Evolutionary conservation across 2,113 vertebrate genomes (phyloP).

Genomic region (Mandrillus leucophaeus): DNA sequence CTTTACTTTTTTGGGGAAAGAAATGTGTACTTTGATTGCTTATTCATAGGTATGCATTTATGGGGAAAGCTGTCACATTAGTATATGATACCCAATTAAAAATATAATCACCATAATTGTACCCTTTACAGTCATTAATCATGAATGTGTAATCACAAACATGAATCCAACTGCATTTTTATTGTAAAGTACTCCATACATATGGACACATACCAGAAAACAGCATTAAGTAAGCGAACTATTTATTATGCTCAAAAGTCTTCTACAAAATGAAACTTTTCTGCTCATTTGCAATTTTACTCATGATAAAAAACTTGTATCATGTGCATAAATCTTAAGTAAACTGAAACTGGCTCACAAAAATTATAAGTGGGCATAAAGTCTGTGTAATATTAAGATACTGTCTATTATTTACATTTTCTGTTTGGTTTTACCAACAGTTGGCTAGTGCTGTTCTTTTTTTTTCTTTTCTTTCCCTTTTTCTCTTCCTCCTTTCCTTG

Average conservation of each 20-base stretch:
- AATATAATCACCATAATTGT: constrained; percentile 60
- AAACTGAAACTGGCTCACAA: neutral
- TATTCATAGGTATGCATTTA: constrained; percentile 71
- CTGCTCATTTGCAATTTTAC: constrained; percentile 18
- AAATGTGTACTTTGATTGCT: constrained; percentile 64
- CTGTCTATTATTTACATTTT: neutral
- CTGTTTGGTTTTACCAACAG: neutral
- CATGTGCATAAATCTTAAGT: neutral
- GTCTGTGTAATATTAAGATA: neutral
- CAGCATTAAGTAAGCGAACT: constrained; percentile 18
- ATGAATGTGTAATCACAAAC: constrained; percentile 66
- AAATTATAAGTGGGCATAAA: neutral
- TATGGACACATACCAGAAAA: constrained; percentile 26
- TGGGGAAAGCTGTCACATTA: constrained; percentile 52
- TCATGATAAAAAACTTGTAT: neutral
- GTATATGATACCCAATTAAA: constrained; percentile 65
- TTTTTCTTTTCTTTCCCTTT: neutral
- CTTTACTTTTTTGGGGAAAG: constrained; percentile 3
- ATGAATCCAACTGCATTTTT: constrained; percentile 53
- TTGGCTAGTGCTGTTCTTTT: neutral
- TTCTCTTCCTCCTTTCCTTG: neutral
- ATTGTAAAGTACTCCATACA: constrained; percentile 26
- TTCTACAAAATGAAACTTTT: constrained; percentile 11
- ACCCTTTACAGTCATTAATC: constrained; percentile 65
- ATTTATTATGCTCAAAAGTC: constrained; percentile 43